Base-by-base conservation (phyloP, 2,888 invertebrate species). In the Anarsia innoxiella region DNA sequence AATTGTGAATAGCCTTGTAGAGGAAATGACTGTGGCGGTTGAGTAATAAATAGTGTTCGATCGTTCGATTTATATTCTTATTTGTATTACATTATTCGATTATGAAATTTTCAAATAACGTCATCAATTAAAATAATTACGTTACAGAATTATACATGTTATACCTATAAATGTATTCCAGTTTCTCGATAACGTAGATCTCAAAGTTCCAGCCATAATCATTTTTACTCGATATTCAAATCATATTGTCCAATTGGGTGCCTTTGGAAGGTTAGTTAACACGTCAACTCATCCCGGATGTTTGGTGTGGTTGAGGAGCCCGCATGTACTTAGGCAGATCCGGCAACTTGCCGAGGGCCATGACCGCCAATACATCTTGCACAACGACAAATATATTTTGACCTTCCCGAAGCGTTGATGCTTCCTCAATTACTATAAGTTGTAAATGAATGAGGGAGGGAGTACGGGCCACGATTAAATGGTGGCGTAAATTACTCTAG, bases 1-100 rank as follows among this genome's bases (percentile, higher is more conserved):
- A 39, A 76, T 80, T 23, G 83, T 87, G 9, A 74, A 82, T 49
- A 69, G n/a, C n/a, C n/a, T n/a, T n/a, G n/a, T n/a, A n/a, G n/a
- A n/a, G n/a, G n/a, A n/a, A n/a, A n/a, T n/a, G n/a, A n/a, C n/a
- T n/a, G n/a, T n/a, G n/a, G n/a, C n/a, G n/a, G n/a, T n/a, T n/a
- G n/a, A n/a, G n/a, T n/a, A n/a, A n/a, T n/a, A n/a, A n/a, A n/a
- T n/a, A n/a, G n/a, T n/a, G n/a, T n/a, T n/a, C n/a, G n/a, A n/a
- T n/a, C n/a, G n/a, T n/a, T n/a, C n/a, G n/a, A n/a, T n/a, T n/a
- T n/a, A n/a, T n/a, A n/a, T n/a, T n/a, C n/a, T n/a, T n/a, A n/a
- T n/a, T n/a, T n/a, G n/a, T n/a, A n/a, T n/a, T n/a, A n/a, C n/a
- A n/a, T n/a, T n/a, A n/a, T n/a, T n/a, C n/a, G n/a, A n/a, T n/a